Evolutionary conservation across 2,797 vertebrate genomes (phyloP).

Genomic region (Anguilla pacifica): DNA sequence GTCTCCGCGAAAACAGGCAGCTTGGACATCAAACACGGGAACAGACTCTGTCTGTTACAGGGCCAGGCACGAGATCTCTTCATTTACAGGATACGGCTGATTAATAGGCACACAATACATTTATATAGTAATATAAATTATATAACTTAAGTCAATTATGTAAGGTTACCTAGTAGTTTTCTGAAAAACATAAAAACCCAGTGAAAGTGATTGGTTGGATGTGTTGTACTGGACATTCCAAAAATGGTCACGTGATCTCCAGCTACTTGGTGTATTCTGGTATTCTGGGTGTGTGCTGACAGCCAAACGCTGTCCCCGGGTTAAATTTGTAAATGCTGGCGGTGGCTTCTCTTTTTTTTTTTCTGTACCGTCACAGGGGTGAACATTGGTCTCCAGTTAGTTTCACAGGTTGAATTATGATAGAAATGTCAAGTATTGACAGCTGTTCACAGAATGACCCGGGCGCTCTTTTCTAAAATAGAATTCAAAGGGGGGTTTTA

Average conservation of each 20-base stretch:
- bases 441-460: background rate
- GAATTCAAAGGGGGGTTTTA: background rate
- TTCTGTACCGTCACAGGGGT: background rate
- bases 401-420: background rate
- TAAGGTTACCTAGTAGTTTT: background rate
- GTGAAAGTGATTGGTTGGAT: background rate
- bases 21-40: background rate
- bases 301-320: background rate
- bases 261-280: background rate
- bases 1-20: background rate
- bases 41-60: background rate
- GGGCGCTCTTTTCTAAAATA: background rate
- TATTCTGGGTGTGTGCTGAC: background rate
- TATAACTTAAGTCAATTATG: background rate
- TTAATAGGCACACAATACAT: background rate
- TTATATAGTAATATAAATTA: background rate
- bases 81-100: background rate
- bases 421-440: background rate
- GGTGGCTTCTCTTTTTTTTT: background rate
- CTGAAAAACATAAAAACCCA: background rate
- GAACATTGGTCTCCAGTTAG: background rate
- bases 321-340: background rate
- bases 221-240: background rate
- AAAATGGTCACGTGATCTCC: background rate
- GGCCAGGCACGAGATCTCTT: background rate